A percentile compares a stretch with the other conserved stretches of the same genome.
Conservation (phyloP, 2,113 vertebrate species). For the Psephotus haematonotus region DNA sequence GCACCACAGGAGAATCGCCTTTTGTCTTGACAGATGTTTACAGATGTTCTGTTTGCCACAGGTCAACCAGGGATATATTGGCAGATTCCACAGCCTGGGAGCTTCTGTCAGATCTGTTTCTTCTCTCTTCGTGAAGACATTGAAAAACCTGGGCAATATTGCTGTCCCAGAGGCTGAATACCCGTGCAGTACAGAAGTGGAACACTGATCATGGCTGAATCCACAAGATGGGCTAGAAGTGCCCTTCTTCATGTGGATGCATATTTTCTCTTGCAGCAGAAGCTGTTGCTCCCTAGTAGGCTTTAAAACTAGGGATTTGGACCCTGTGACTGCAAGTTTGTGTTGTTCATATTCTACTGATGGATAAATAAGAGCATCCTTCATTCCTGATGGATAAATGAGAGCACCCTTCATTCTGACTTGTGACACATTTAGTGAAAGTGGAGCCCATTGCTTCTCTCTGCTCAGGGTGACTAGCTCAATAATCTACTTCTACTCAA, state of each 20-base stretch:
- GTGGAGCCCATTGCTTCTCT: background rate
- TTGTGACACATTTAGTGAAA: background rate
- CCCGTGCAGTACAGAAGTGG: background rate
- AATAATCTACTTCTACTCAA: background rate
- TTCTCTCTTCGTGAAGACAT: background rate
- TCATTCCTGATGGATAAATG: background rate
- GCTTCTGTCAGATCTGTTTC: background rate
- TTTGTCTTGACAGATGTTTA: background rate
- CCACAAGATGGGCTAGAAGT: background rate
- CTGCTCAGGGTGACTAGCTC: rapidly evolving
- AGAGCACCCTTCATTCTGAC: background rate
- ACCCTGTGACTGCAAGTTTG: background rate
- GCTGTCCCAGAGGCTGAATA: background rate
- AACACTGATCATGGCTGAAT: background rate
- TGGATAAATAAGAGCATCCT: background rate
- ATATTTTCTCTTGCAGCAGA: background rate
- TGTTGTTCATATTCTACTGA: background rate
- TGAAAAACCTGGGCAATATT: background rate
- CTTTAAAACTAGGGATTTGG: background rate
- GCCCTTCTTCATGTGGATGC: background rate
- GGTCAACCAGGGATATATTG: background rate
- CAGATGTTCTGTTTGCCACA: background rate
- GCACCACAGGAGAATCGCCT: background rate
- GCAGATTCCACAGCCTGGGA: background rate
- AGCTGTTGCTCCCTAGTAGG: background rate